Conservation (phyloP, 2,113 vertebrate genomes). For the Coracopsis vasa region DNA sequence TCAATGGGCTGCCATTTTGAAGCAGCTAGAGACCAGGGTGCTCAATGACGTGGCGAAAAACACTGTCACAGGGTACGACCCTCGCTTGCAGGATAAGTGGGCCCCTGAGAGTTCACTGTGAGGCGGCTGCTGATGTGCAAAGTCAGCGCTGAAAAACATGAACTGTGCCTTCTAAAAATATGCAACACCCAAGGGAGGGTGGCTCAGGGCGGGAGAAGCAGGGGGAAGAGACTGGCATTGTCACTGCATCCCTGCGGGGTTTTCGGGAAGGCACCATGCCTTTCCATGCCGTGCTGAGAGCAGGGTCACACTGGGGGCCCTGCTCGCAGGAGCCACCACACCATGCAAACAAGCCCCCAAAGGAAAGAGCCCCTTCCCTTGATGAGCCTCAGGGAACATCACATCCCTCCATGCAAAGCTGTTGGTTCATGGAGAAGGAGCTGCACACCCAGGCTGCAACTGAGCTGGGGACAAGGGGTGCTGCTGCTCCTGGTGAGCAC, state of each 20-base stretch:
- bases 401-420: neutral
- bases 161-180: slow-evolving; percentile 18
- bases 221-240: neutral
- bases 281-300: neutral
- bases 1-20: neutral
- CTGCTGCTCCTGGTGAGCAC: neutral
- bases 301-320: rapidly evolving
- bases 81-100: neutral
- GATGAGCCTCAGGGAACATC: rapidly evolving
- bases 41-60: neutral
- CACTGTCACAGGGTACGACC: rapidly evolving
- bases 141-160: neutral
- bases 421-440: neutral
- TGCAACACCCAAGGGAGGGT: neutral
- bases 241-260: rapidly evolving
- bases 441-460: rapidly evolving
- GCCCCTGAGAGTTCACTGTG: slow-evolving; percentile 1
- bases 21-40: neutral
- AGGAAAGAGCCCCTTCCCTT: neutral
- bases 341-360: neutral
- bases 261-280: rapidly evolving
- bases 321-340: rapidly evolving
- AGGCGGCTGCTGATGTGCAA: neutral
- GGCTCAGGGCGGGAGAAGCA: neutral
- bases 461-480: neutral